phyloP scores from a whole-genome alignment of 2,797 vertebrate genomes.

The Tolypeutes matacus region DNA sequence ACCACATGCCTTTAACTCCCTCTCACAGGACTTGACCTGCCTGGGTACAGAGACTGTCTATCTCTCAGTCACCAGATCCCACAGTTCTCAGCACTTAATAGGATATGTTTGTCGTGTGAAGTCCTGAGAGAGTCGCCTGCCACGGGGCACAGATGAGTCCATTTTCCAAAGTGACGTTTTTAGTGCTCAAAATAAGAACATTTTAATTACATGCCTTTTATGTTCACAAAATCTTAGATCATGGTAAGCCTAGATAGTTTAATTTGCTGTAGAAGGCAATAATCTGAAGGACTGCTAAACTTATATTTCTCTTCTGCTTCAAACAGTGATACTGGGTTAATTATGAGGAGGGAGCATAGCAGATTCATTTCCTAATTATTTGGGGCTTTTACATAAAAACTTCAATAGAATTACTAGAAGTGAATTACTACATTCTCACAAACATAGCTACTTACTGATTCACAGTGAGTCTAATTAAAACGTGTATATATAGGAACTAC shows the following conservation, averaged over 20 bases:
- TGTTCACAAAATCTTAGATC: not conserved
- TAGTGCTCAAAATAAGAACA: not conserved
- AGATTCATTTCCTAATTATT: not conserved
- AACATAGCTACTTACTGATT: not conserved
- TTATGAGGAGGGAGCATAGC: not conserved
- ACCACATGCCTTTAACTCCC: not conserved
- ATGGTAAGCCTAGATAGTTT: not conserved
- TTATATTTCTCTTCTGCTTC: not conserved
- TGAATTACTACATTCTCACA: not conserved
- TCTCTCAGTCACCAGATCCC: not conserved
- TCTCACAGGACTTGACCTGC: not conserved
- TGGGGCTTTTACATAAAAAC: not conserved
- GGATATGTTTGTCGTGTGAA: not conserved
- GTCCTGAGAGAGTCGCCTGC: not conserved
- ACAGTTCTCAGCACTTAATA: not conserved
- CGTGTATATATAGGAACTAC: not conserved
- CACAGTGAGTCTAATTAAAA: conserved; percentile 10
- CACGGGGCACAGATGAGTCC: accelerated
- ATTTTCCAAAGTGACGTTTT: not conserved
- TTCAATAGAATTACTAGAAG: conserved; percentile 20
- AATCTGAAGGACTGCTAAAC: not conserved
- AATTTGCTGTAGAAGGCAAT: not conserved
- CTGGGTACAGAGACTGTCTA: not conserved
- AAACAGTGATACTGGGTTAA: not conserved
- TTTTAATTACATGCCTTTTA: not conserved